These are phyloP conservation scores for Narcine bancroftii DNA, from an alignment of 2,113 vertebrate species.

Conservation along the genomic window DNA sequence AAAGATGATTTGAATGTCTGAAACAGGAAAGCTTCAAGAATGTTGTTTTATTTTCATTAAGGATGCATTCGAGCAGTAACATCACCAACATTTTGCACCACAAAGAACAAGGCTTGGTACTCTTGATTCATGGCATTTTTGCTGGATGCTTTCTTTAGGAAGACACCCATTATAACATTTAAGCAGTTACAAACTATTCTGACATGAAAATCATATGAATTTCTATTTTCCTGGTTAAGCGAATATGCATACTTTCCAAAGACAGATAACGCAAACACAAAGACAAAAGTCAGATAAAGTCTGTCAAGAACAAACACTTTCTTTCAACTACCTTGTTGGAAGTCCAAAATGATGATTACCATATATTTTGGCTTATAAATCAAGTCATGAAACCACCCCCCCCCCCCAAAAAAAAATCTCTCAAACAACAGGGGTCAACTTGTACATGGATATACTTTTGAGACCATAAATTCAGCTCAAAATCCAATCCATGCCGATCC, in stretches of 20 bases:
- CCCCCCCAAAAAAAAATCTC: too few species aligned
- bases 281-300: neutral
- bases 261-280: neutral
- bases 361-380: too few species aligned
- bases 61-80: neutral
- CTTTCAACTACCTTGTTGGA: too few species aligned
- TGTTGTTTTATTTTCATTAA: neutral
- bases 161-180: neutral
- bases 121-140: neutral
- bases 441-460: too few species aligned
- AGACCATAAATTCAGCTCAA: too few species aligned
- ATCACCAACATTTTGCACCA: neutral
- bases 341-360: too few species aligned
- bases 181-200: neutral
- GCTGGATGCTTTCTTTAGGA: neutral
- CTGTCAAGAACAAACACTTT: neutral
- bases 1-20: neutral
- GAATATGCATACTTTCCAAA: neutral
- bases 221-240: neutral
- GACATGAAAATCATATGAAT: neutral
- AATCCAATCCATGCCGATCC: too few species aligned
- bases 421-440: too few species aligned
- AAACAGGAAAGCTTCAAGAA: neutral
- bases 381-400: too few species aligned
- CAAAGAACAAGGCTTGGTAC: neutral